A percentile compares a stretch with the other conserved stretches of the same genome.
phyloP scores from a whole-genome alignment of 2,888 invertebrate genomes.

The Polymixis lichenea region DNA sequence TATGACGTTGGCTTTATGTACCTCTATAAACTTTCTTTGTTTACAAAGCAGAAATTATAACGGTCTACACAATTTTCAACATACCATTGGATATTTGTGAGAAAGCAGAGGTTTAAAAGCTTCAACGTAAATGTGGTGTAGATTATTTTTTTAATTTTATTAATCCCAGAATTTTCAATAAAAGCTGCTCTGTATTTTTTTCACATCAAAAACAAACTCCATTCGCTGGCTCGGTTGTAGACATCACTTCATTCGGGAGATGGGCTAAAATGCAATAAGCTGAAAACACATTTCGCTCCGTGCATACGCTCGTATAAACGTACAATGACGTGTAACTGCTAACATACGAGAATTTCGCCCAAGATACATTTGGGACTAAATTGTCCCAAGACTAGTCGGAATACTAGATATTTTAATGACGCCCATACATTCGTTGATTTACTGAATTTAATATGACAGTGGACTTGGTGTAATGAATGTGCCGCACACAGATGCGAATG shows the following conservation, averaged over 20 bases:
- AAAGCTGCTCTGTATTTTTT: conserved; percentile 16
- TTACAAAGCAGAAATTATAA: too few species aligned
- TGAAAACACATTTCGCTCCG: conserved; percentile 78
- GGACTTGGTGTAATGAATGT: conserved; percentile 61
- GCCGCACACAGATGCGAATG: conserved; percentile 44
- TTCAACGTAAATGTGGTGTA: neutral
- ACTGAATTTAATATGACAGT: conserved; percentile 62
- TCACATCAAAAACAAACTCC: conserved; percentile 18
- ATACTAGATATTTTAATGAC: conserved; percentile 50
- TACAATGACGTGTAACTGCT: conserved; percentile 13
- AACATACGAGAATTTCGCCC: conserved; percentile 33
- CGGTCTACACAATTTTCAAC: too few species aligned
- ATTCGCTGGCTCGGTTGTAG: conserved; percentile 63
- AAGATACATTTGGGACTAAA: conserved; percentile 52
- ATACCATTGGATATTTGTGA: neutral
- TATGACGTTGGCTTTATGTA: too few species aligned
- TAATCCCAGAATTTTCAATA: conserved; percentile 30
- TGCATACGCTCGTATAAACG: conserved; percentile 88
- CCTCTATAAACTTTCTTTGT: too few species aligned
- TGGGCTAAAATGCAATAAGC: conserved; percentile 78
- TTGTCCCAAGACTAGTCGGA: conserved; percentile 38
- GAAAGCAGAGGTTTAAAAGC: neutral
- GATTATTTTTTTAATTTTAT: neutral
- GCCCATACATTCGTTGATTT: conserved; percentile 54
- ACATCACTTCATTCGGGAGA: conserved; percentile 73